A percentile compares a stretch with the other conserved stretches of the same genome.
phyloP scores from a whole-genome alignment of 2,888 invertebrate species.

The Cenopis cana region DNA sequence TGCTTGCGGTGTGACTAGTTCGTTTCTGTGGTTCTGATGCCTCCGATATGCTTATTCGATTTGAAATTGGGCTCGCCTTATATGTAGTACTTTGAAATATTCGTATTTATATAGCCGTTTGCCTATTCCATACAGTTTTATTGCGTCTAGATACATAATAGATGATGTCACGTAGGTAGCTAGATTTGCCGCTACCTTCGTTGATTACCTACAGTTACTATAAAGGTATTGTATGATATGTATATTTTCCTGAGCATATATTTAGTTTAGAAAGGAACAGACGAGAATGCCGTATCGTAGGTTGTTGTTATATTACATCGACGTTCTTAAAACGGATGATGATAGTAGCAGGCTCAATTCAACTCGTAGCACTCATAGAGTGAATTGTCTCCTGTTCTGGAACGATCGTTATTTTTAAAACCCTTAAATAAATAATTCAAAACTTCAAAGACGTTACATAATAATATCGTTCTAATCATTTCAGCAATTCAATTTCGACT shows the following conservation, averaged over 20 bases:
- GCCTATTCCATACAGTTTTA: background rate
- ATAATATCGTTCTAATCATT: background rate
- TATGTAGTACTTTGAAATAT: background rate
- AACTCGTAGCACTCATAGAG: background rate
- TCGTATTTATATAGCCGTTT: background rate
- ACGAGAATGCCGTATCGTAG: background rate
- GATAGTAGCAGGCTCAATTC: background rate
- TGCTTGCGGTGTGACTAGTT: conserved; percentile 6
- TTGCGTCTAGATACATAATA: conserved; percentile 3
- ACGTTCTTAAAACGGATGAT: background rate
- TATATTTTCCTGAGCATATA: background rate
- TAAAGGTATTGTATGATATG: background rate
- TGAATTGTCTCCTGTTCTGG: background rate
- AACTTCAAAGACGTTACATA: background rate
- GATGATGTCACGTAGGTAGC: background rate
- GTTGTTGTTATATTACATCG: too few relatives aligned
- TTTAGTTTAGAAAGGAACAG: background rate
- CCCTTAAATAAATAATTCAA: background rate
- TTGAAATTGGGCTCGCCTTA: background rate
- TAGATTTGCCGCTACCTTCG: background rate
- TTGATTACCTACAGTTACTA: too few relatives aligned
- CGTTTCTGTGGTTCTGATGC: background rate
- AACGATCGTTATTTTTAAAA: background rate
- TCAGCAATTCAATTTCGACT: background rate
- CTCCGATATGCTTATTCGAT: background rate